Evolutionary conservation across 2,113 vertebrate genomes (phyloP), one percentile per base, ranked within the genome.

Genomic region (Seriola quinqueradiata): DNA sequence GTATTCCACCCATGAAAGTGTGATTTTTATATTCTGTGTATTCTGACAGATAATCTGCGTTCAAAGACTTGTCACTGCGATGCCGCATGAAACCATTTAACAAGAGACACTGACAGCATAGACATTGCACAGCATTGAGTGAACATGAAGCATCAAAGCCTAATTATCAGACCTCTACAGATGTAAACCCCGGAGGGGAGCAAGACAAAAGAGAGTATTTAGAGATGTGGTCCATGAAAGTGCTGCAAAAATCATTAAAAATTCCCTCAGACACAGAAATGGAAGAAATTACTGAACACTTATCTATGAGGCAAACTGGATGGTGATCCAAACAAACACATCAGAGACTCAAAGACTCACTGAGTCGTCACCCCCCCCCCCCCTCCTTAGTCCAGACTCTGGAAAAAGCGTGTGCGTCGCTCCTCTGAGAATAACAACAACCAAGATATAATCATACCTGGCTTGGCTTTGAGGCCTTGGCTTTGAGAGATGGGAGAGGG

Each of bases 361-460:
- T 28, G 5, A 74, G 28, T 28, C 34, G 5, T 36, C 40, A 2
- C 40, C 40, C 40, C 40, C 10, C 40, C 89, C 17, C 25, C 46
- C 71, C 72, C 46, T 11, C 16, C 38, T 74, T 67, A 23, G 38
- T 83, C 73, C 82, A 88, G 71, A 83, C 77, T 57, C 10, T 90
- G 89, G 86, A 90, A 92, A 92, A 91, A 90, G 46, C n/a, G 21
- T 52, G 14, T 72, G 68, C 48, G 84, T 86, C 14, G 44, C 69
- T 86, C 85, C 80, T 89, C 23, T 25, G 85, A 85, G 92, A 90
- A 85, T 77, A 88, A 82, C 77, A 86, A 84, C 79, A 78, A 92
- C 82, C 82, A 58, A 86, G 84, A 92, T 90, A 88, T 69, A 86
- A 89, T 89, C 91, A 91, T 93, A 94, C 91, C 94, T 94, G 91